Percentiles rank a stretch among this genome's conserved stretches.
Conservation (phyloP, 2,888 invertebrate genomes). For the Megaustenia siamemsis region DNA sequence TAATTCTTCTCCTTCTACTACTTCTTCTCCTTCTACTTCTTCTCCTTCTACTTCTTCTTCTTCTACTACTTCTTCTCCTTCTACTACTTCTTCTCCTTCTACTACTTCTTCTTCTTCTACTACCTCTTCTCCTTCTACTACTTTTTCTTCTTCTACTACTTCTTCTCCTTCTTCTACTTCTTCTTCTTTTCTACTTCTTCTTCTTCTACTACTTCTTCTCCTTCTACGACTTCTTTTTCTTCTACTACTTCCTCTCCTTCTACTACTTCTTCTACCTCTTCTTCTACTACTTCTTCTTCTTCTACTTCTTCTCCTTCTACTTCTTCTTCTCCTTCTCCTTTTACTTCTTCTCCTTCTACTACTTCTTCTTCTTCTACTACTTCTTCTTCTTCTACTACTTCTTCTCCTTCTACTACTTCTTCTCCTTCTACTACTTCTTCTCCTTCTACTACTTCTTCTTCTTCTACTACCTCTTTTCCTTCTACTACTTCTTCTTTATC, state of each 20-base stretch:
- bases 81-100: neutral
- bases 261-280: neutral
- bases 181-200: too few species aligned
- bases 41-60: neutral
- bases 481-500: too few species aligned
- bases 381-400: slow-evolving; percentile 2
- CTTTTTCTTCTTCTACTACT: neutral
- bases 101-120: too few species aligned
- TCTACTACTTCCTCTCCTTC: too few species aligned
- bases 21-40: too few species aligned
- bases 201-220: too few species aligned
- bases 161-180: neutral
- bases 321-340: slow-evolving; percentile 29
- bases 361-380: slow-evolving; percentile 38
- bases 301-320: neutral
- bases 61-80: too few species aligned
- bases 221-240: too few species aligned
- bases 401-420: neutral
- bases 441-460: neutral
- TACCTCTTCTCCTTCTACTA: neutral
- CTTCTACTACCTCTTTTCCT: too few species aligned
- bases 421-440: neutral
- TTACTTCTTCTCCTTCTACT: slow-evolving; percentile 48
- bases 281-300: neutral
- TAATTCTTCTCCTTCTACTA: too few species aligned